Evolutionary conservation across 2,888 invertebrate genomes (phyloP).

Genomic region (Timandra comae): DNA sequence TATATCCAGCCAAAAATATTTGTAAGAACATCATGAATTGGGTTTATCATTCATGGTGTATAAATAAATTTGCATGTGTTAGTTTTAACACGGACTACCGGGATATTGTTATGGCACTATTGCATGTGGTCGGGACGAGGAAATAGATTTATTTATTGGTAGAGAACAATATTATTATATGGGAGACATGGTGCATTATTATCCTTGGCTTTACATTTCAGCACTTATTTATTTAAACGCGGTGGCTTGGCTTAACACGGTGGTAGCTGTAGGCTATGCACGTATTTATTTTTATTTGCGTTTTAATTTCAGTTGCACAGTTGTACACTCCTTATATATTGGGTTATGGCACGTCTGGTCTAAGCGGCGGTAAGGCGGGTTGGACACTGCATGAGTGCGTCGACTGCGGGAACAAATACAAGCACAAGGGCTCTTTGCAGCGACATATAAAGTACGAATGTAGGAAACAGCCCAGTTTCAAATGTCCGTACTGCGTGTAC

Average conservation of each 20-base stretch:
- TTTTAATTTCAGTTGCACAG: conserved; percentile 76
- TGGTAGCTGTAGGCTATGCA: conserved; percentile 63
- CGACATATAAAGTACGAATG: conserved; percentile 87
- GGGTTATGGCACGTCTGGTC: conserved; percentile 67
- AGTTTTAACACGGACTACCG: too few relatives aligned
- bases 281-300: conserved; percentile 72
- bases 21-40: not conserved
- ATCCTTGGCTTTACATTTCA: conserved; percentile 50
- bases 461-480: conserved; percentile 81
- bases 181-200: conserved; percentile 77
- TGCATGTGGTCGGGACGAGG: conserved; percentile 42
- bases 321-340: conserved; percentile 75
- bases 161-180: conserved; percentile 64
- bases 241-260: conserved; percentile 66
- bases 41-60: too few relatives aligned
- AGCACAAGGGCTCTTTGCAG: conserved; percentile 86
- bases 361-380: conserved; percentile 62
- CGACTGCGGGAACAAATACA: conserved; percentile 88
- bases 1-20: not conserved
- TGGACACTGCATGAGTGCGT: conserved; percentile 79
- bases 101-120: conserved; percentile 33
- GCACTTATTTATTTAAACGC: conserved; percentile 12
- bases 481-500: conserved; percentile 82
- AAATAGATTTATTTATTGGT: conserved; percentile 35
- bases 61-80: too few relatives aligned